Percentiles rank a stretch among this genome's conserved stretches.
Evolutionary conservation across 2,888 invertebrate genomes (phyloP).

Genomic region (Drosophila mulleri): DNA sequence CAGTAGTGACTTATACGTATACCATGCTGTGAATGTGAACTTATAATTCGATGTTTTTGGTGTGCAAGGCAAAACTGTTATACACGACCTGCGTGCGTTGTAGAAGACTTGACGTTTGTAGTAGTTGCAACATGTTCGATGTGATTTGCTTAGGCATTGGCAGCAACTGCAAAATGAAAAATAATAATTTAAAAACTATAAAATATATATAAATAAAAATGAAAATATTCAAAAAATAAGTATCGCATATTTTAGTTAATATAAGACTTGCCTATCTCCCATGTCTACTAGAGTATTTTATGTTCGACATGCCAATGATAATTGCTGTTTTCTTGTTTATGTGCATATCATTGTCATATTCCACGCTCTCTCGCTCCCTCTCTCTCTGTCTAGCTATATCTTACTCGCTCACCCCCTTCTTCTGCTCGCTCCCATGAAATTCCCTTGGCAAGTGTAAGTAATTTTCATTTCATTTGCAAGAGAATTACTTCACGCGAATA

Average conservation of each 20-base stretch:
- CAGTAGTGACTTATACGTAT: conserved; percentile 1
- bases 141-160: not conserved
- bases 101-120: conserved; percentile 22
- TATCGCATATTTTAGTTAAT: not conserved
- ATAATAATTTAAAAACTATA: too few relatives aligned
- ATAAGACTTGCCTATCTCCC: not conserved
- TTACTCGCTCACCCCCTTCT: conserved; percentile 1
- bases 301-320: conserved; percentile 2
- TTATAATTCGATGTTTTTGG: conserved; percentile 28
- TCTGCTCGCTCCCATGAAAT: conserved; percentile 13
- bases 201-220: too few relatives aligned
- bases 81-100: conserved; percentile 15
- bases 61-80: conserved; percentile 38
- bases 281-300: not conserved
- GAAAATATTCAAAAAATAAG: not conserved
- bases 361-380: not conserved
- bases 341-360: conserved; percentile 31
- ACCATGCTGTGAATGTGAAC: not conserved
- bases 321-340: conserved; percentile 14
- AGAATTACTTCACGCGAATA: conserved; percentile 34
- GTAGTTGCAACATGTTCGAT: conserved; percentile 44
- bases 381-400: not conserved
- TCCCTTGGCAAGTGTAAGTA: conserved; percentile 50
- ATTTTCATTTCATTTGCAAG: conserved; percentile 69
- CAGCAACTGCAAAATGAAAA: not conserved